Evolutionary conservation across 1,140 invertebrate genomes (phyloP), one percentile per base, ranked within the genome.

Genomic region (Sesamia nonagrioides): DNA sequence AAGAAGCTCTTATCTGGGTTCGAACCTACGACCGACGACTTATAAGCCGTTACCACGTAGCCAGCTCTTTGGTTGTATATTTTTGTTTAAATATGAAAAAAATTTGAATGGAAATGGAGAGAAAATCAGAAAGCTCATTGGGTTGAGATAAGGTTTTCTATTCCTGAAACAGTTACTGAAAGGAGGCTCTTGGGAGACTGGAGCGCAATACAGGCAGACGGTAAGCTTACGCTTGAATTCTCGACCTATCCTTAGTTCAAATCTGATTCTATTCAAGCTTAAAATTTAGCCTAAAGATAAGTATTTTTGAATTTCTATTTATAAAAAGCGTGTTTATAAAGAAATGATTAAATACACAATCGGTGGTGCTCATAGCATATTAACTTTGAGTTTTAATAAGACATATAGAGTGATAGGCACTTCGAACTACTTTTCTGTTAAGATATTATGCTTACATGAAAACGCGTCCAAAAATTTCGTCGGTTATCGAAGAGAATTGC

Each of bases 181-280:
- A 63, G 18, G 60, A 63, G 60, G 6, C 60, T 63, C 60, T 11
- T 11, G 37, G 60, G 63, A 33, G 63, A 68, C 17, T 9, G 7
- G 42, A 50, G 17, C 42, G 50, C 63, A 68, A 68, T 68, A 68
- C 33, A 35, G 42, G 42, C 35, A 18, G 60, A 50, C 45, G 13
- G 35, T 27, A 50, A 42, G 42, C 50, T 68, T 33, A 68, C 63
- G 63, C 40, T 50, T 50, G 42, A 27, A 48, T 68, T 68, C 42
- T 45, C 42, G 11, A 50, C 48, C 18, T 42, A 45, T 50, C 21
- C 18, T 68, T 45, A 68, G 63, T 50, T 63, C 42, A 68, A 68
- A 68, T 68, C 42, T 68, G 63, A 48, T 68, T 68, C 18, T 68
- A 68, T 68, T 68, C 63, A 33, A 61, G 15, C n/a, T 37, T 61